Evolutionary conservation across 2,888 invertebrate genomes (phyloP).

Genomic region (Xestia xanthographa): DNA sequence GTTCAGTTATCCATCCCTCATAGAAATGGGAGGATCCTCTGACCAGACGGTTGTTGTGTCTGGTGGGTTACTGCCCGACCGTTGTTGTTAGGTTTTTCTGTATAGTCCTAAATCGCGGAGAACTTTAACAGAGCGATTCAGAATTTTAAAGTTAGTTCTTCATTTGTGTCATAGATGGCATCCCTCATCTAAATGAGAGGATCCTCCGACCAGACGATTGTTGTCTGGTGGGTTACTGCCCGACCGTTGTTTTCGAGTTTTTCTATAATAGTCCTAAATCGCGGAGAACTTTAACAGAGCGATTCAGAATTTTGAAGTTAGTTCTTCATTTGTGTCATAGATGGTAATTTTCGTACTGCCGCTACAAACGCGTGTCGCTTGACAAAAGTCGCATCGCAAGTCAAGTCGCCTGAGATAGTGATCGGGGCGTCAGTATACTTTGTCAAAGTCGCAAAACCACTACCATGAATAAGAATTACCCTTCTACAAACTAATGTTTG

Average conservation of each 20-base stretch:
- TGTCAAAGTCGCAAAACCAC: conserved; percentile 2
- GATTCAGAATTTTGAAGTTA: not conserved
- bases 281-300: not conserved
- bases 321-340: not conserved
- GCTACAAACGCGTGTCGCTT: not conserved
- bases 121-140: not conserved
- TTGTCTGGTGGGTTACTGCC: not conserved
- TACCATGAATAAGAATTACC: conserved; percentile 15
- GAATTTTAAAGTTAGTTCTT: not conserved
- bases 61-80: not conserved
- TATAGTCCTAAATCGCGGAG: not conserved
- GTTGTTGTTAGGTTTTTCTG: not conserved
- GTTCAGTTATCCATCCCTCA: not conserved
- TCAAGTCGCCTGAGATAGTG: not conserved
- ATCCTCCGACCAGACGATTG: not conserved
- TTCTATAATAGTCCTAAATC: not conserved
- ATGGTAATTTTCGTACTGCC: not conserved
- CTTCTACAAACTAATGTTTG: conserved; percentile 12
- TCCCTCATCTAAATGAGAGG: not conserved
- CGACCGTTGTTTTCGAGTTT: not conserved
- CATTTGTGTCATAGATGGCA: not conserved
- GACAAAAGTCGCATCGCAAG: not conserved
- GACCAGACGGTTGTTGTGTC: not conserved
- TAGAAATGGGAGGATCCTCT: not conserved
- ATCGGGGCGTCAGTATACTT: not conserved